These are phyloP conservation scores for Leuctra nigra DNA, from an alignment of 2,888 invertebrate species.

Conservation along the genomic window DNA sequence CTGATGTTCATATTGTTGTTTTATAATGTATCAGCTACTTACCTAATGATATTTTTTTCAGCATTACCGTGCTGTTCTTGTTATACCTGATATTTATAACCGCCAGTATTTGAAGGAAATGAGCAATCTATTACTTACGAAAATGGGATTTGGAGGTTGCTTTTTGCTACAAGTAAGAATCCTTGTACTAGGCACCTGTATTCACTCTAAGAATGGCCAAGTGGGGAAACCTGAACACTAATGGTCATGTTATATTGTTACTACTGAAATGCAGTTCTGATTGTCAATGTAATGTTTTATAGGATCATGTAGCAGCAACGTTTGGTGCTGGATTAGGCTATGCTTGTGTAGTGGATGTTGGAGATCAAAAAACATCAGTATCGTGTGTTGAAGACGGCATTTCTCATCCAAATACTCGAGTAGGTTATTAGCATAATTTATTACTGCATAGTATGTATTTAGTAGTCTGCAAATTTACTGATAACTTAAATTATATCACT, in stretches of 20 bases:
- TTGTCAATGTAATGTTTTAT: constrained; percentile 32
- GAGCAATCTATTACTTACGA: constrained; percentile 68
- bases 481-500: constrained; percentile 7
- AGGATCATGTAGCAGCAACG: constrained; percentile 80
- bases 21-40: not conserved
- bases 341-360: constrained; percentile 92
- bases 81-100: constrained; percentile 86
- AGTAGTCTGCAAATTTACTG: too few relatives aligned
- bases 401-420: constrained; percentile 79
- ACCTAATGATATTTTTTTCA: constrained; percentile 35
- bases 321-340: constrained; percentile 77
- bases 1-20: constrained; percentile 6
- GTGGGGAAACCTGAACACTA: too few relatives aligned
- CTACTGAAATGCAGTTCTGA: too few relatives aligned
- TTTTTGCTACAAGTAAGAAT: constrained; percentile 69
- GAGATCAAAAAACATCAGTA: constrained; percentile 92
- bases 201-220: too few relatives aligned
- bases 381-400: constrained; percentile 96
- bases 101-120: constrained; percentile 78
- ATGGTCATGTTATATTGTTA: too few relatives aligned
- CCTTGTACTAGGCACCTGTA: too few relatives aligned
- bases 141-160: constrained; percentile 80
- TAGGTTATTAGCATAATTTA: constrained; percentile 37
- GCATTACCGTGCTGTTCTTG: constrained; percentile 77
- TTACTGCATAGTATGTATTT: too few relatives aligned